phyloP scores from a whole-genome alignment of 1,140 invertebrate species.

The Carcinoscorpius rotundicauda region DNA sequence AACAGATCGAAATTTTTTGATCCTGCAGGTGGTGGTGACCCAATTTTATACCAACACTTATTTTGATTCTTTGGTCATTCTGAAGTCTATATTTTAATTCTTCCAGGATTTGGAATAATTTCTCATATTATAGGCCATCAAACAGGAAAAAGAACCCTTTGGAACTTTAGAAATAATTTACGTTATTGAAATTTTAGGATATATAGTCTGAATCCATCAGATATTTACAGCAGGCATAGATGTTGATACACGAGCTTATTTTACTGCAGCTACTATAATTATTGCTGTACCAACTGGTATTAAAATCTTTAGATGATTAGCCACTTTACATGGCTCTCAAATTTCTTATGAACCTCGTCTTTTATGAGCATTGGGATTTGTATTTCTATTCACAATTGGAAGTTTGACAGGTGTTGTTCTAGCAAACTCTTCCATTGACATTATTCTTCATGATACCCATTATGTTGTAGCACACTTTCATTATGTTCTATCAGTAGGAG shows the following conservation, averaged over 20 bases:
- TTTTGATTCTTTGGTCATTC: conserved; percentile 67
- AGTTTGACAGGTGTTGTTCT: conserved; percentile 42
- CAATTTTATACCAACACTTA: conserved; percentile 59
- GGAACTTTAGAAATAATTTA: conserved; percentile 47
- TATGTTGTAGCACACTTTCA: conserved; percentile 64
- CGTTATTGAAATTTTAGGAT: conserved; percentile 38
- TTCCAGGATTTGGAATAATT: conserved; percentile 48
- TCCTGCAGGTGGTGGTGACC: conserved; percentile 50
- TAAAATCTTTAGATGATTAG: conserved; percentile 47
- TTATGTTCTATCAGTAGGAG: conserved; percentile 49
- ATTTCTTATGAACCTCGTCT: conserved; percentile 41
- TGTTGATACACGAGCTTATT: conserved; percentile 55
- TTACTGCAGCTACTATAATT: conserved; percentile 57
- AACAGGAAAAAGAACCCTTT: conserved; percentile 46
- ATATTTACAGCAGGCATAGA: conserved; percentile 60
- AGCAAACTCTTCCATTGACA: conserved; percentile 55
- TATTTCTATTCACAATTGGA: conserved; percentile 46
- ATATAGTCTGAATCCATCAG: conserved; percentile 52
- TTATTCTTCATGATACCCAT: conserved; percentile 56
- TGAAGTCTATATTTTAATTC: conserved; percentile 57
- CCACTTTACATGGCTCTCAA: conserved; percentile 33
- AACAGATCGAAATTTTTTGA: conserved; percentile 53
- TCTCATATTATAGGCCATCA: conserved; percentile 47
- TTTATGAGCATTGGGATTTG: conserved; percentile 52
- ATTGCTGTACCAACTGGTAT: conserved; percentile 42